These are phyloP conservation scores for Crepidodera aurea DNA, from an alignment of 2,888 invertebrate genomes.

Conservation along the genomic window DNA sequence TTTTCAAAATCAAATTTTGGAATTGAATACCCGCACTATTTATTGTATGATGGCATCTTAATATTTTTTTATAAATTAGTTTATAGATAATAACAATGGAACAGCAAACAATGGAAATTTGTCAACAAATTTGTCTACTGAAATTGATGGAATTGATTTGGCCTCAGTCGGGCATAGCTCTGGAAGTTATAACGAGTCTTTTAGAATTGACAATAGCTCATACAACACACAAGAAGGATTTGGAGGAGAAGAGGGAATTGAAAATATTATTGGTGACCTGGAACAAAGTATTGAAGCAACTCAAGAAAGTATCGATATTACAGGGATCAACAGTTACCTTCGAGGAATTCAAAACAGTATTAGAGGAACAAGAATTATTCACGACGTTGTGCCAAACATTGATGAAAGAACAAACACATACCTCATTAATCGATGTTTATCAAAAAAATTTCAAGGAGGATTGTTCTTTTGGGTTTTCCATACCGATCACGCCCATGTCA, in stretches of 20 bases:
- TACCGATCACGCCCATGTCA: slow-evolving; percentile 9
- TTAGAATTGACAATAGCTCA: background rate
- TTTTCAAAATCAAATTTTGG: too few relatives aligned
- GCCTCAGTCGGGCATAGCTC: background rate
- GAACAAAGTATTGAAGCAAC: background rate
- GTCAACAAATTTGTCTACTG: background rate
- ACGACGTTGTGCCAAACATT: slow-evolving; percentile 9
- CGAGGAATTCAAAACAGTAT: background rate
- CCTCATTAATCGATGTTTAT: background rate
- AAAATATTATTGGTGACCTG: background rate
- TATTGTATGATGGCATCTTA: too few relatives aligned
- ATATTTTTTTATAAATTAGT: too few relatives aligned
- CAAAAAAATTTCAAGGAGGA: slow-evolving; percentile 11
- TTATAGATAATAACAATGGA: too few relatives aligned
- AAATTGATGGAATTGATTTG: slow-evolving; percentile 2
- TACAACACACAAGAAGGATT: background rate
- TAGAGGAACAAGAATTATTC: slow-evolving; percentile 10
- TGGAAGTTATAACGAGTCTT: background rate
- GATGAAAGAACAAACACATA: background rate
- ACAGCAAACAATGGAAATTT: background rate
- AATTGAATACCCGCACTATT: too few relatives aligned
- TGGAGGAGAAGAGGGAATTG: background rate
- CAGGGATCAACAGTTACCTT: background rate
- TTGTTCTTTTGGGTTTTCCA: slow-evolving; percentile 14
- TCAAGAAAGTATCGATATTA: background rate